Base-by-base conservation (phyloP, 2,888 invertebrate species). In the Stenichneumon culpator region DNA sequence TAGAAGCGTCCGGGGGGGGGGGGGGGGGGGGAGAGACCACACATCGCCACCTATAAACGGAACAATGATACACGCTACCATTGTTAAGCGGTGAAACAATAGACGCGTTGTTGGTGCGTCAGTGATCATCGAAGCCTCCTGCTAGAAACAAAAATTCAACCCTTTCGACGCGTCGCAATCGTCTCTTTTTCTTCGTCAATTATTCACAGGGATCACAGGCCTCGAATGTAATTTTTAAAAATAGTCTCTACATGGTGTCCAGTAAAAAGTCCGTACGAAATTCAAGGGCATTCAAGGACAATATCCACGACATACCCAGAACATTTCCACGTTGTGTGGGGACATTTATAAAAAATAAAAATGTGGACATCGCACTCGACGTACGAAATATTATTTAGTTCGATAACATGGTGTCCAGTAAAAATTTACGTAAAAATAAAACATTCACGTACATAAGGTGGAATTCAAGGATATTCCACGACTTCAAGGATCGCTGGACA, bases 51-150 rank as follows among this genome's bases (percentile, higher is more conserved):
- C 72, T 82, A 54, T 69, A 83, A 88, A 88, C 82, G 79, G 86
- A 88, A 91, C 91, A 91, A 91, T 89, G 91, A 90, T 89, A 89
- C 90, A 89, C 86, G 87, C 63, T 3, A 67, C 89, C 87, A 91
- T 91, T 91, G 91, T 87, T 78, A 81, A 1, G 79, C 69, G 52
- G 86, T 63, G 87, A 87, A 88, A 91, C 91, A 91, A 91, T 91
- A 86, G 89, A 60, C 22, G 72, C 79, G 47, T 72, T 39, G 67
- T 65, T 73, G 44, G 36, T 22, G 36, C 36, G 50, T 74, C 78
- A 28, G 52, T 44, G 50, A 67, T 80, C 39, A 65, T 69, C 22
- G 50, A 63, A 36, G 44, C n/a, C 54, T 16, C 44, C 19, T 14
- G 9, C 14, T 2, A 65, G 60, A 19, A 25, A 79, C 32, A 39